Base-by-base conservation (phyloP, 2,113 vertebrate genomes). In the Hoplias malabaricus region DNA sequence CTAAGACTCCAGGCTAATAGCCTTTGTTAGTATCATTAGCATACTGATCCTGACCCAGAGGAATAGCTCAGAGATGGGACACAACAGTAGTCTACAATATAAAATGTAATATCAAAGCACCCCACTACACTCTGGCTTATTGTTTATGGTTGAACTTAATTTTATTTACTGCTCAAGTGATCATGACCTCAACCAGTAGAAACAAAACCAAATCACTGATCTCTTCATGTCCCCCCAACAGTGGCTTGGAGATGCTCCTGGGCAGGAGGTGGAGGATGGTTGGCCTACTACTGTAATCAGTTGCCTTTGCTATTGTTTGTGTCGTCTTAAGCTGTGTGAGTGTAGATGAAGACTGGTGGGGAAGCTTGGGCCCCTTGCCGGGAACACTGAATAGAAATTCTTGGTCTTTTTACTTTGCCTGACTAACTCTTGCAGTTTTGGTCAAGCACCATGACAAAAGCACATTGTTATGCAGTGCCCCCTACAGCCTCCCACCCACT, bases 361-460 rank as follows among this genome's bases (percentile, higher is more conserved):
- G 71, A 76, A 61, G 33, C 36, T 48, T 29, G 19, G 63, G 65
- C 73, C 77, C 77, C 81, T 79, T 61, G 72, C 81, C 25, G 81
- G 56, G 77, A 76, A 42, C 8, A 12, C 12, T 83, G 74, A 80
- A 80, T 70, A 71, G 74, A 75, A 75, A 74, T 67, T 72, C 74
- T 72, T 80, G 13, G 5, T 83, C 73, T 66, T 80, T n/a, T 73
- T 76, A 38, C 75, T 66, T 66, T 79, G 79, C 80, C 63, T 78
- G 46, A 69, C 77, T 84, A 84, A 78, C 77, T 82, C 69, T 67
- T 75, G 19, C 59, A 48, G 80, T 71, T 78, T 31, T 53, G 25
- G 62, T 73, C 80, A 72, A 34, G 33, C 74, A 66, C 61, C 38
- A 71, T 83, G 56, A 79, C 59, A 78, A 82, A 76, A 46, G 56